These are phyloP conservation scores for Rosalia funebris DNA, from an alignment of 2,888 invertebrate genomes.

Conservation along the genomic window DNA sequence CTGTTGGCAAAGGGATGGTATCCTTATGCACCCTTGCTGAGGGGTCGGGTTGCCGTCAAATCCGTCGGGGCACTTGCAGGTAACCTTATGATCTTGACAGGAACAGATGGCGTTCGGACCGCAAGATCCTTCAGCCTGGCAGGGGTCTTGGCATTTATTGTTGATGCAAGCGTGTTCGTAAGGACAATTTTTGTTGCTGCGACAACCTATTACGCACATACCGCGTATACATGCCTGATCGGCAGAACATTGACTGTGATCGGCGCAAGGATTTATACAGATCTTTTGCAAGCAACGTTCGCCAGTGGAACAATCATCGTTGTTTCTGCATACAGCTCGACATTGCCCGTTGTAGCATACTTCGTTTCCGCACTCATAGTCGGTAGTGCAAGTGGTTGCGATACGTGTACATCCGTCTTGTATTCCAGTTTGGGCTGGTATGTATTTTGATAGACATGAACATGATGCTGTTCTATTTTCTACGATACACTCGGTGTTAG, in stretches of 20 bases:
- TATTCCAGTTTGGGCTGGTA: slow-evolving; percentile 71
- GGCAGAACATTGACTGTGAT: slow-evolving; percentile 82
- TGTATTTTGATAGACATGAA: slow-evolving; percentile 79
- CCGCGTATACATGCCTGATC: slow-evolving; percentile 85
- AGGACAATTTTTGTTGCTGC: slow-evolving; percentile 83
- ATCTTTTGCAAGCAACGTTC: slow-evolving; percentile 83
- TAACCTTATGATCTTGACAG: slow-evolving; percentile 77
- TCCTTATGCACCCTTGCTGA: slow-evolving; percentile 88
- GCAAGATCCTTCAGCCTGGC: slow-evolving; percentile 78
- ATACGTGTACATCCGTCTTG: slow-evolving; percentile 79
- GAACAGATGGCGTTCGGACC: slow-evolving; percentile 87
- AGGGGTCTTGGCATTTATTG: slow-evolving; percentile 87
- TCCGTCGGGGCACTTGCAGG: slow-evolving; percentile 84
- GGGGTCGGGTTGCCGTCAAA: slow-evolving; percentile 89
- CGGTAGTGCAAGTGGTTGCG: slow-evolving; percentile 72
- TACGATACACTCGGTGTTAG: slow-evolving; percentile 84
- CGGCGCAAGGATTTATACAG: slow-evolving; percentile 82
- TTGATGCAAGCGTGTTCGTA: slow-evolving; percentile 82
- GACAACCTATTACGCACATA: slow-evolving; percentile 84
- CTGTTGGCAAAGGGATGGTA: slow-evolving; percentile 76
- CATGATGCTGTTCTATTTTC: slow-evolving; percentile 81
- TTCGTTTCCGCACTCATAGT: slow-evolving; percentile 81
- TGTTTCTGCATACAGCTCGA: slow-evolving; percentile 80
- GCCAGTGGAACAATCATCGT: slow-evolving; percentile 80
- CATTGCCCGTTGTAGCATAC: slow-evolving; percentile 87